Evolutionary conservation across 2,888 invertebrate genomes (phyloP), one percentile per base, ranked within the genome.

Genomic region (Drosophila kambysellisi): DNA sequence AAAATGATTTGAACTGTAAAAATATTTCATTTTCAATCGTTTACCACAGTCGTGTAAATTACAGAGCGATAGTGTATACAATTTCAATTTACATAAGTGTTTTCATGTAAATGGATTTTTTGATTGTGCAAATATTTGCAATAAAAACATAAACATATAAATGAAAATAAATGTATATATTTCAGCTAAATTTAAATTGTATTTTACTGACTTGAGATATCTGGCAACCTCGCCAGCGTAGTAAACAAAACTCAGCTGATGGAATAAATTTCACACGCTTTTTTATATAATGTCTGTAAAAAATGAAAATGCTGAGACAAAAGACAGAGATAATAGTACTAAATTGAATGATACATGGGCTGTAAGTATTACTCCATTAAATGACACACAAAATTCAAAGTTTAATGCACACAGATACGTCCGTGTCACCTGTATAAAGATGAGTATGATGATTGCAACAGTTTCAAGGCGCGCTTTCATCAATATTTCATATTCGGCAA

Each of bases 401-500:
- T n/a, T 20, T 9, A 9, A 17, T 8, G 0, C 1, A 32, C 39
- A 7, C 25, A 97, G 97, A 95, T 98, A 57, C 94, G 97, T 82
- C 95, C 96, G 8, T 97, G 97, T 92, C 93, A 94, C n/a, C 85
- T 95, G n/a, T 98, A 98, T 90, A 94, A 96, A 84, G 96, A 96
- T 61, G 98, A 98, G 94, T 97, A 97, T 89, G 94, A 94, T 30
- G 97, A 98, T 79, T 98, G 98, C 91, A 95, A 94, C 60, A 96
- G 96, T 82, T 93, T 97, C 29, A 95, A 94, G 92, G 96, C 95
- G 0, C 94, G 97, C 78, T 97, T 98, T 86, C 96, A 98, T 91
- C 98, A 98, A 93, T 96, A 97, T 91, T 98, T 97, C 91, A 94
- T 98, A 68, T 94, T 94, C 93, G 98, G 98, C 0, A 94, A 96